phyloP scores from a whole-genome alignment of 2,797 vertebrate species.

The Spinibarbus caldwelli region DNA sequence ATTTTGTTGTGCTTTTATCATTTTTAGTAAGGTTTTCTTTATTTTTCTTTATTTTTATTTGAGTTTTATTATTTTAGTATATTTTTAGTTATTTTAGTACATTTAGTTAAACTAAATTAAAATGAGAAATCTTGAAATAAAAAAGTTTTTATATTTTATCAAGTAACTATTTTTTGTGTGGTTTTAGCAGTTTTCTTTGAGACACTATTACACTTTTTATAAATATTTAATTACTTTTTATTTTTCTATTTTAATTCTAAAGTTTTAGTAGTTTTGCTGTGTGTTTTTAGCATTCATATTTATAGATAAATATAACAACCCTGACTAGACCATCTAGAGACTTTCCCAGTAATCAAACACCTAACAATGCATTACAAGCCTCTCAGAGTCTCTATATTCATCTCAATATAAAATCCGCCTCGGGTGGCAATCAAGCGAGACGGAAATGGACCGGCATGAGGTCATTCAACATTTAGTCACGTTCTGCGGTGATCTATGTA shows the following conservation, averaged over 20 bases:
- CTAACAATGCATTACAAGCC: not conserved
- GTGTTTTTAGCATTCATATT: not conserved
- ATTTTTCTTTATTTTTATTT: too few species aligned
- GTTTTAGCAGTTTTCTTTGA: not conserved
- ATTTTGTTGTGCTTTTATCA: too few species aligned
- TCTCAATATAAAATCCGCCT: slow-evolving; percentile 33
- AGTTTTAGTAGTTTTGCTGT: not conserved
- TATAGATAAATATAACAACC: not conserved
- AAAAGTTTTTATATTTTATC: too few species aligned
- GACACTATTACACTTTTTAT: too few species aligned
- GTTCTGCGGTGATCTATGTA: slow-evolving; percentile 49
- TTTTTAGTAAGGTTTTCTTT: too few species aligned
- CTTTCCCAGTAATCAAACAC: not conserved
- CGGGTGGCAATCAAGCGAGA: slow-evolving; percentile 63
- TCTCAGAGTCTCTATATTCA: not conserved
- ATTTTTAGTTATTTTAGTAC: too few species aligned
- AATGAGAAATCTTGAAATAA: too few species aligned
- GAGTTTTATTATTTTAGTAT: too few species aligned
- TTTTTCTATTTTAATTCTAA: not conserved
- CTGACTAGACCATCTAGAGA: not conserved
- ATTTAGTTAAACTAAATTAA: too few species aligned
- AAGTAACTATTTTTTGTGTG: too few species aligned
- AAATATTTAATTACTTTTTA: too few species aligned
- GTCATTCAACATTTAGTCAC: slow-evolving; percentile 70
- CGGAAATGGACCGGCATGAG: slow-evolving; percentile 64